A percentile compares a stretch with the other conserved stretches of the same genome.
Evolutionary conservation across 2,113 vertebrate species (phyloP).

Genomic region (Phrynosoma blainvillii): DNA sequence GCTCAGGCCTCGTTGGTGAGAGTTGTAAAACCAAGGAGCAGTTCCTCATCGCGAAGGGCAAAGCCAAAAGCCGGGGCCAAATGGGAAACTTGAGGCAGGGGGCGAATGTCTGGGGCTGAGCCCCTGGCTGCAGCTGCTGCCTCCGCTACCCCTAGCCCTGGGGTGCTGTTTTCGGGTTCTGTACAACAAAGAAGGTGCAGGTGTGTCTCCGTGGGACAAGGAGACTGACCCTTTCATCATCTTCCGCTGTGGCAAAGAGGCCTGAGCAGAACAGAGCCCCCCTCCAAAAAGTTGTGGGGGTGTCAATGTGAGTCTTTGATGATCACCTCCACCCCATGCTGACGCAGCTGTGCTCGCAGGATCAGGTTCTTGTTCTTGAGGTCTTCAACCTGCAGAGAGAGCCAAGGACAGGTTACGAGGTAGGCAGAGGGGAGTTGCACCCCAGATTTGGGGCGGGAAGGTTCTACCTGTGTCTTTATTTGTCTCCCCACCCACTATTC

Average conservation of each 20-base stretch:
- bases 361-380: conserved; percentile 93
- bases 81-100: too few relatives aligned
- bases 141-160: background rate
- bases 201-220: too few relatives aligned
- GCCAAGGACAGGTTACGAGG: background rate
- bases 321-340: conserved; percentile 88
- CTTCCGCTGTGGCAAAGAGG: background rate
- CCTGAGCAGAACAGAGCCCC: background rate
- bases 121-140: background rate
- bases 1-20: background rate
- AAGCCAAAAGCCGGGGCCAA: background rate
- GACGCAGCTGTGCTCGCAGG: conserved; percentile 86
- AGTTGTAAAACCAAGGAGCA: background rate
- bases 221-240: too few relatives aligned
- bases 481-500: background rate
- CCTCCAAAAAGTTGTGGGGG: background rate
- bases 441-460: too few relatives aligned
- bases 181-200: background rate
- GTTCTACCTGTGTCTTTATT: too few relatives aligned
- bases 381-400: conserved; percentile 82
- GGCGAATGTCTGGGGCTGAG: background rate
- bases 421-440: background rate
- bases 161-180: conserved; percentile 15
- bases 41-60: background rate
- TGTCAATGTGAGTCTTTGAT: conserved; percentile 86